Conservation (phyloP, 1,140 invertebrate genomes). For the Drosophila obscura region DNA sequence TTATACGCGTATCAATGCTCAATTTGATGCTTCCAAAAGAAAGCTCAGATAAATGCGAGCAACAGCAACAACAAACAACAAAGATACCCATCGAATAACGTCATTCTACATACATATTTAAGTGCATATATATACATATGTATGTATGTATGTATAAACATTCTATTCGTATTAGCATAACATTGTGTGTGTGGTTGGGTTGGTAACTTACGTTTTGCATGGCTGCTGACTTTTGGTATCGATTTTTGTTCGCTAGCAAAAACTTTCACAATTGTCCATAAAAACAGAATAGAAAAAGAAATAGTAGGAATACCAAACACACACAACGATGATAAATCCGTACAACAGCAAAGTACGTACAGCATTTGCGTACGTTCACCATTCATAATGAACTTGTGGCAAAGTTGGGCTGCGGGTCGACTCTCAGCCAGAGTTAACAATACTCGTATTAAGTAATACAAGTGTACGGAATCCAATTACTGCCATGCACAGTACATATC, state of each 20-base stretch:
- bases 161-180: slow-evolving; percentile 38
- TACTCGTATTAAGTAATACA: not conserved
- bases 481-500: slow-evolving; percentile 1
- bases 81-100: too few relatives aligned
- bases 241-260: slow-evolving; percentile 43
- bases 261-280: slow-evolving; percentile 50
- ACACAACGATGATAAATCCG: slow-evolving; percentile 5
- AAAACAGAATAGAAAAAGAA: slow-evolving; percentile 18
- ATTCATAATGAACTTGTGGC: slow-evolving; percentile 50
- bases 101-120: too few relatives aligned
- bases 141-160: not conserved
- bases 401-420: slow-evolving; percentile 10
- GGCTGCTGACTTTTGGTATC: slow-evolving; percentile 49
- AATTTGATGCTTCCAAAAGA: too few relatives aligned
- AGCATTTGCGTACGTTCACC: slow-evolving; percentile 20
- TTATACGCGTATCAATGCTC: too few relatives aligned
- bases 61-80: too few relatives aligned
- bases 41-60: too few relatives aligned
- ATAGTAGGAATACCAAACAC: not conserved
- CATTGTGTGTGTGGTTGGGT: slow-evolving; percentile 10
- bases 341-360: slow-evolving; percentile 32
- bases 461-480: slow-evolving; percentile 37
- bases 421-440: slow-evolving; percentile 36
- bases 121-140: not conserved
- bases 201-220: slow-evolving; percentile 26